Evolutionary conservation across 2,888 invertebrate species (phyloP), one percentile per base, ranked within the genome.

Genomic region (Aspidiotus destructor): DNA sequence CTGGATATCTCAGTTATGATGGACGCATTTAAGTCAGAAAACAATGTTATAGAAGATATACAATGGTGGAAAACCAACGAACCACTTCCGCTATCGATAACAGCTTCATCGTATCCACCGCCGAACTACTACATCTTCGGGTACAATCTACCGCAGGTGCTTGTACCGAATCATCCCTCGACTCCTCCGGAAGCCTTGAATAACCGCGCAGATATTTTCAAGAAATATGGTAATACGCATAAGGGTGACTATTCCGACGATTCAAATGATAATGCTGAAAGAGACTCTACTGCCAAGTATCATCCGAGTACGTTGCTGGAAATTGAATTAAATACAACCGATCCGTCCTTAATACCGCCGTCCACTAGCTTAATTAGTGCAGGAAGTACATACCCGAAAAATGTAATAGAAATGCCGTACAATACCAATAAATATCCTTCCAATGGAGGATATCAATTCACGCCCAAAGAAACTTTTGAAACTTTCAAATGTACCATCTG

Each of bases 191-290:
- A 48, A 11, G 6, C 48, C 10, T 2, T 48, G 10, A n/a, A 48
- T 48, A n/a, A 48, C n/a, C 48, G n/a, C 10, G 48, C 6, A 13
- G 48, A 48, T 48, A n/a, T 48, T 48, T 48, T n/a, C 48, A 48
- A 48, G 48, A 48, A 48, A 6, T 13, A 48, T 48, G n/a, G 11
- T n/a, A 13, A 13, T n/a, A 11, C 48, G 48, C 48, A 2, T 11
- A 48, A 48, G 6, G n/a, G 11, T 48, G 48, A 48, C 3, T n/a
- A 11, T 11, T 48, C 48, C 10, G 48, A 48, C n/a, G 48, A 48
- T 48, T 77, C 71, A 76, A 78, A 73, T 74, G 57, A 65, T 3
- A 48, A 28, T 62, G n/a, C 52, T 52, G 76, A 74, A 73, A 80
- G 76, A 74, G 48, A 48, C n/a, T 48, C 48, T 52, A 62, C 15